phyloP scores from a whole-genome alignment of 1,140 invertebrate genomes.

The Scaptomyza montana region DNA sequence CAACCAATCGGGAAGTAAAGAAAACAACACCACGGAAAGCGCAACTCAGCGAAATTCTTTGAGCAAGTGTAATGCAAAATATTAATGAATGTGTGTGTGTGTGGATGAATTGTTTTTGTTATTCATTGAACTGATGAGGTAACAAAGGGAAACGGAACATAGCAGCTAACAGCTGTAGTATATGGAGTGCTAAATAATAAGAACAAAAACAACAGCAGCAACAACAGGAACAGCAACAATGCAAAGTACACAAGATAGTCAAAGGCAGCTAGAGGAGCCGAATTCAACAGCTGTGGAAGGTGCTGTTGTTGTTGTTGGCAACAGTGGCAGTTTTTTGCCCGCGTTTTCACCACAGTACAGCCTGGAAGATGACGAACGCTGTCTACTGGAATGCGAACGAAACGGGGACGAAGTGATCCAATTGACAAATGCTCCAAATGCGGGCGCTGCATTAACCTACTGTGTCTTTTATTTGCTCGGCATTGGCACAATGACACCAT shows the following conservation, averaged over 20 bases:
- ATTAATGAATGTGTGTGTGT: neutral
- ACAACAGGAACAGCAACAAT: constrained; percentile 5
- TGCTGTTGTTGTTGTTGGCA: neutral
- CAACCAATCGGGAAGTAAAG: constrained; percentile 8
- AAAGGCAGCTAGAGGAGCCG: constrained; percentile 32
- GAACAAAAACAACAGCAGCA: neutral
- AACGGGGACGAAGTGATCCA: constrained; percentile 55
- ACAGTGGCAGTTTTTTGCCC: constrained; percentile 48
- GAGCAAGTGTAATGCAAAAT: neutral
- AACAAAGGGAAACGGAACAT: neutral
- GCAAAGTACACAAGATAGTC: constrained; percentile 16
- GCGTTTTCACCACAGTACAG: constrained; percentile 48
- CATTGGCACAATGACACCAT: constrained; percentile 94
- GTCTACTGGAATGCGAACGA: constrained; percentile 40
- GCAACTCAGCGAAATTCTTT: constrained; percentile 15
- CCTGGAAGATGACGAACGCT: constrained; percentile 42
- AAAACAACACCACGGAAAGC: neutral
- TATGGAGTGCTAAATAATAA: neutral
- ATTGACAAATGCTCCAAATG: constrained; percentile 84
- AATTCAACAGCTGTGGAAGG: neutral
- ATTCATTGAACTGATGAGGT: constrained; percentile 21
- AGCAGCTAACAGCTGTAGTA: constrained; percentile 44
- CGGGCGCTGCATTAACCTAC: constrained; percentile 88
- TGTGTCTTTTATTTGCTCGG: constrained; percentile 95
- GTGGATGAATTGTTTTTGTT: constrained; percentile 11